phyloP scores from a whole-genome alignment of 1,140 invertebrate genomes.

The Acyrthosiphon pisum region DNA sequence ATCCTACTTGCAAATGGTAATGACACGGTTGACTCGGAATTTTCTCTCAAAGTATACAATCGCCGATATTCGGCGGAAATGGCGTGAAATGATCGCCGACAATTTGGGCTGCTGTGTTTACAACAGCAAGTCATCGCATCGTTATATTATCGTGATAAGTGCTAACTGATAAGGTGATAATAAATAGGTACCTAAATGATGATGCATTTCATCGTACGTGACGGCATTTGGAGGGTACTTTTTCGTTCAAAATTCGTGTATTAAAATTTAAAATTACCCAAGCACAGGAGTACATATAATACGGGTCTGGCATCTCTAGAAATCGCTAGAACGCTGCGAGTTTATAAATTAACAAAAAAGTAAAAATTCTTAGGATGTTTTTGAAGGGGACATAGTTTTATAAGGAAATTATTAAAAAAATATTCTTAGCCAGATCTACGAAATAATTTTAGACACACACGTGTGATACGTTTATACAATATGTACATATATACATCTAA shows the following conservation, averaged over 20 bases:
- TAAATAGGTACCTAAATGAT: not conserved
- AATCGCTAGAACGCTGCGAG: not conserved
- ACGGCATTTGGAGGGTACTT: not conserved
- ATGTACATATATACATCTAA: no score
- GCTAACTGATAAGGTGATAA: not conserved
- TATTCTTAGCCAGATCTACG: not conserved
- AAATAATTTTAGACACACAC: not conserved
- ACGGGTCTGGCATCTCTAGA: no score
- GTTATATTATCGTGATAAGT: not conserved
- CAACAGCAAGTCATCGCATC: not conserved
- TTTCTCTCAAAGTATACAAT: not conserved
- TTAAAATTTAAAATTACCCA: no score
- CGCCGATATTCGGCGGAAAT: not conserved
- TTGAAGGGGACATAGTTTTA: not conserved
- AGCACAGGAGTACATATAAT: not conserved
- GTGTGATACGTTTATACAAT: not conserved
- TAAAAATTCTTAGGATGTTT: not conserved
- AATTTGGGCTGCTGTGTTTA: not conserved
- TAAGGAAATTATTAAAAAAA: not conserved
- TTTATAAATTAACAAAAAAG: not conserved
- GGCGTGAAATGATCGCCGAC: not conserved
- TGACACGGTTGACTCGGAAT: not conserved
- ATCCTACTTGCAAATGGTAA: not conserved
- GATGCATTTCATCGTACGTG: not conserved
- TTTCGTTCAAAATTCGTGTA: not conserved